Percentiles rank a stretch among this genome's conserved stretches.
Conservation (phyloP, 2,113 vertebrate species). For the Suncus etruscus region DNA sequence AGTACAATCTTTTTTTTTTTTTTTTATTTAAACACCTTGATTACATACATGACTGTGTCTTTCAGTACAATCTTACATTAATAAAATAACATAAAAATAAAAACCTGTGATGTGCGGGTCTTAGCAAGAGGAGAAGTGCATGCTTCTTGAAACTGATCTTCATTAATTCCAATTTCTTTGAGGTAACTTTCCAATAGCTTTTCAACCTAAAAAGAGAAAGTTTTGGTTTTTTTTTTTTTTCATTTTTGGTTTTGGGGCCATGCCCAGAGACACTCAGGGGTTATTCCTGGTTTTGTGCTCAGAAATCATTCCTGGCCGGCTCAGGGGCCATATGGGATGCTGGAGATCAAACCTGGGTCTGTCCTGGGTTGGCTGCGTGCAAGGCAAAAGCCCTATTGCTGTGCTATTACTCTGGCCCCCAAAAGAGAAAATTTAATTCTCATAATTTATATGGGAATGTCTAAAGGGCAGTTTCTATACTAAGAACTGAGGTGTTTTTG, state of each 20-base stretch:
- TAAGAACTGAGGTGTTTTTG: conserved; percentile 6
- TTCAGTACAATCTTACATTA: conserved; percentile 49
- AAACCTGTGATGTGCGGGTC: conserved; percentile 94
- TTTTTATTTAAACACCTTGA: too few species aligned
- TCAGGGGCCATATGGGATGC: too few species aligned
- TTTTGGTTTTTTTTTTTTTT: too few species aligned
- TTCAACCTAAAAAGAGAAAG: conserved; percentile 91
- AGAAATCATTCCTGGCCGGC: too few species aligned
- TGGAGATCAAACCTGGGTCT: too few species aligned
- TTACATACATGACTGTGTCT: too few species aligned
- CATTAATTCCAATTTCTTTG: conserved; percentile 97
- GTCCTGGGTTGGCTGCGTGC: too few species aligned
- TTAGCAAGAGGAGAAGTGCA: conserved; percentile 95
- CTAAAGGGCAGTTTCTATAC: conserved; percentile 35
- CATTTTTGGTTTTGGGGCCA: too few species aligned
- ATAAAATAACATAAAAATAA: conserved; percentile 49
- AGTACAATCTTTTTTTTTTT: conserved; percentile 36
- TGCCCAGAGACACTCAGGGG: too few species aligned
- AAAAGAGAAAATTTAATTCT: conserved; percentile 63
- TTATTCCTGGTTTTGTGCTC: too few species aligned
- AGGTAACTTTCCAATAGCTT: conserved; percentile 94
- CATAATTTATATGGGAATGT: conserved; percentile 54
- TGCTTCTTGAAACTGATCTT: conserved; percentile 96
- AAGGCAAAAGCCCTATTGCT: too few species aligned
- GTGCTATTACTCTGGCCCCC: too few species aligned